Base-by-base conservation (phyloP, 2,888 invertebrate species). In the Nomada ferruginata region DNA sequence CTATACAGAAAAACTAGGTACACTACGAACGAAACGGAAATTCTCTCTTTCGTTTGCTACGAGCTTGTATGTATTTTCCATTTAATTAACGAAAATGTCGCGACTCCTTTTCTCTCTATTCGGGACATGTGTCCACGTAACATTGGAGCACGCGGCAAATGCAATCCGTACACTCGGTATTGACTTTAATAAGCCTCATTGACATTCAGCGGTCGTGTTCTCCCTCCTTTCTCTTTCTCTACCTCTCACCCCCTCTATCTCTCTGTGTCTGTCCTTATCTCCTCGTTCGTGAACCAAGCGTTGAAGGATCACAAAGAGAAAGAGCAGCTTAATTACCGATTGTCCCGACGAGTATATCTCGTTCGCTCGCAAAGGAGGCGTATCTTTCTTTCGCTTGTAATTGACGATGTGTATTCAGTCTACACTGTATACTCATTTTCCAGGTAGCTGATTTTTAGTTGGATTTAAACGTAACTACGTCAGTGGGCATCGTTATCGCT, bases 141-240 rank as follows among this genome's bases (percentile, higher is more conserved):
- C 55, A 60, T 47, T 74, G 29, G 64, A 65, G 59, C 23, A 71
- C 73, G 68, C 82, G 52, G 53, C 60, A 29, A 76, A 64, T 68
- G 68, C 82, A 76, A 75, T 76, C 65, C 61, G 70, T 61, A 52
- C 76, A 52, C 50, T 20, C 68, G 53, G 60, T 75, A 78, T 82
- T 76, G 65, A 82, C 85, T 86, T 85, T 82, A 86, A 86, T 84
- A 87, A 82, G 76, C 76, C 63, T 85, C 82, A 87, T 86, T 85
- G 85, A 79, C 84, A 87, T 86, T 85, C 85, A 82, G 76, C 50
- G 61, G 66, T 64, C 61, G 74, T 57, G 47, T 75, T 69, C 74
- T 23, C n/a, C 74, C 18, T 5, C 36, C 29, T 2, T 42, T 36
- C 59, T 59, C 60, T 26, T 61, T 18, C 1, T 47, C 26, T 7